Evolutionary conservation across 2,113 vertebrate species (phyloP).

Genomic region (Anarrhichthys ocellatus): DNA sequence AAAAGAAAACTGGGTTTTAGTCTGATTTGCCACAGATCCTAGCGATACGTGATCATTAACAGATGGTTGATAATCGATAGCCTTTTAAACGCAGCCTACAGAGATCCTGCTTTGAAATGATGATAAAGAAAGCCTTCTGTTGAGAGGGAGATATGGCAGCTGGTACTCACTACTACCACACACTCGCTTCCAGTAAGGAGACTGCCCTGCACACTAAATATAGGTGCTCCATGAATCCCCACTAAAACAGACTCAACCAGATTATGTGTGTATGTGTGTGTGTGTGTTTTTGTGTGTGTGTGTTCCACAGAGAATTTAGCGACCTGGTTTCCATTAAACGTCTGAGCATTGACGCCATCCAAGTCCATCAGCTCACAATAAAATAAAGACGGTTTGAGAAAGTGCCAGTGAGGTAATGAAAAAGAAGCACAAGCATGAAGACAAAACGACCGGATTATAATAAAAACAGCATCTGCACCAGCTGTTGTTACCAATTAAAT

Average conservation of each 20-base stretch:
- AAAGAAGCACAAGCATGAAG: neutral
- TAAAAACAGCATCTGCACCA: neutral
- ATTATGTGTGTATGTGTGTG: neutral
- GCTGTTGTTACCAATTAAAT: neutral
- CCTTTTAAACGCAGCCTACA: conserved; percentile 8
- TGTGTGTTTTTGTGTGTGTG: neutral
- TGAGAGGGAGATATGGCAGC: conserved; percentile 19
- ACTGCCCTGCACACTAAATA: conserved; percentile 45
- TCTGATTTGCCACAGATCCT: neutral
- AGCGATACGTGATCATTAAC: conserved; percentile 5
- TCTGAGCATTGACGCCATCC: conserved; percentile 11
- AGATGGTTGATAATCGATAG: conserved; percentile 32
- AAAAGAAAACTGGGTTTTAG: neutral
- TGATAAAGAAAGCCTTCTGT: conserved; percentile 25
- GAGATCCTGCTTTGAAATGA: conserved; percentile 23
- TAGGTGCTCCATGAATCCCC: conserved; percentile 43
- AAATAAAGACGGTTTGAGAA: conserved; percentile 27
- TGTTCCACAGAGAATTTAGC: conserved; percentile 27
- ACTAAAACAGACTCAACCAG: conserved; percentile 25
- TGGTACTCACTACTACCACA: neutral
- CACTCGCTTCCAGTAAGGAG: conserved; percentile 2
- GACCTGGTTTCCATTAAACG: conserved; percentile 51
- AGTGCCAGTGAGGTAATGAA: neutral
- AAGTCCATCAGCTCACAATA: conserved; percentile 23
- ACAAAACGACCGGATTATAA: neutral